These are phyloP conservation scores for Cyrtodaria siliqua DNA, from an alignment of 2,888 invertebrate genomes.

Conservation along the genomic window DNA sequence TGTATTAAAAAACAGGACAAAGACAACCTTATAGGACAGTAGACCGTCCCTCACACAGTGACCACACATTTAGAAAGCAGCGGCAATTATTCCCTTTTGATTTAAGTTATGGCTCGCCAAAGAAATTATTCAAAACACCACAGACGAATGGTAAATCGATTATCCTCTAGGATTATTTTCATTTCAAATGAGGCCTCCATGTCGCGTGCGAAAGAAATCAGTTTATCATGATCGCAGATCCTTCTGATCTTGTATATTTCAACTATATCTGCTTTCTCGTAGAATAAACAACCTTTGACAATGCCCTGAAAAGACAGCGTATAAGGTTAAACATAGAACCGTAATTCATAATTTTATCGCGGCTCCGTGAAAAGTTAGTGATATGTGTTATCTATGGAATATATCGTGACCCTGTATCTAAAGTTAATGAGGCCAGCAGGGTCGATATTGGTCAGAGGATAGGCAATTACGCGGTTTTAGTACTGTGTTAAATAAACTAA, in stretches of 20 bases:
- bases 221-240: slow-evolving; percentile 16
- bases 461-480: neutral
- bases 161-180: slow-evolving; percentile 39
- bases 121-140: too few species aligned
- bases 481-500: too few species aligned
- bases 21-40: too few species aligned
- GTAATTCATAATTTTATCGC: slow-evolving; percentile 23
- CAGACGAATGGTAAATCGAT: slow-evolving; percentile 42
- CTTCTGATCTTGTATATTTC: slow-evolving; percentile 18
- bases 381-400: slow-evolving; percentile 18
- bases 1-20: too few species aligned
- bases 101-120: too few species aligned
- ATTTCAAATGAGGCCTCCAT: slow-evolving; percentile 38
- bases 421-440: slow-evolving; percentile 37
- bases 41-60: too few species aligned
- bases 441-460: slow-evolving; percentile 17
- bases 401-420: slow-evolving; percentile 30
- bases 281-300: slow-evolving; percentile 14
- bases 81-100: too few species aligned
- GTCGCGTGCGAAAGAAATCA: slow-evolving; percentile 39
- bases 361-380: slow-evolving; percentile 1
- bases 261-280: slow-evolving; percentile 44
- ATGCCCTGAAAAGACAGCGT: slow-evolving; percentile 1
- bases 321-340: neutral
- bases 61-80: too few species aligned